Base-by-base conservation (phyloP, 2,888 invertebrate species). In the Cinara cedri region DNA sequence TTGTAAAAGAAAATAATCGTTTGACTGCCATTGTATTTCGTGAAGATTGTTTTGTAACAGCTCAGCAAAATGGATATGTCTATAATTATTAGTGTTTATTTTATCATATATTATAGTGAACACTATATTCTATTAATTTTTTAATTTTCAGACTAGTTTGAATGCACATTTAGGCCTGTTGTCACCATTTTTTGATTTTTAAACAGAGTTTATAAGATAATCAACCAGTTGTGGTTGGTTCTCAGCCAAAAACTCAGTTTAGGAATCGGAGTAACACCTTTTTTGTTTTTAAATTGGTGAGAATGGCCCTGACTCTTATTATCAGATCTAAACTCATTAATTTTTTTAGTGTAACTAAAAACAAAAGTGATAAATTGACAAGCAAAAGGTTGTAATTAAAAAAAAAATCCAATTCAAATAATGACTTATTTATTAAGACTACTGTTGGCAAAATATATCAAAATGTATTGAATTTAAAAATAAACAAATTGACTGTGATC, bases 41-140 rank as follows among this genome's bases (percentile, higher is more conserved):
- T 83, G 93, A 96, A 85, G 98, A 98, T 87, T 96, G 95, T 87
- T 91, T 98, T 86, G 91, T 98, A 83, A 96, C 97, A 83, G 97
- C 97, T 83, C 98, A 98, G 88, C 98, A 98, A 86, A 98, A 99
- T 88, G 99, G 98, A 82, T 94, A 95, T 87, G 95, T 99, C 82
- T 97, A 95, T 87, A 84, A 86, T 87, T 86, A 88, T 88, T 84
- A 86, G 87, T 85, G 21, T 63, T 44, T 3, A 44, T 26, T 24
- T 21, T 62, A 49, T 42, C 8, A 9, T 16, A 9, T 19, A 10
- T 19, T 3, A 26, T 49, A 26, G 13, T 55, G 26, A 60, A 51
- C 21, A 16, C 16, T 42, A 34, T 80, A 19, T 24, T 44, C 11
- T 63, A 51, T 24, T 19, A 54, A 54, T 11, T 21, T 51, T 24